Evolutionary conservation across 2,113 vertebrate genomes (phyloP).

Genomic region (Clarias macrocephalus): DNA sequence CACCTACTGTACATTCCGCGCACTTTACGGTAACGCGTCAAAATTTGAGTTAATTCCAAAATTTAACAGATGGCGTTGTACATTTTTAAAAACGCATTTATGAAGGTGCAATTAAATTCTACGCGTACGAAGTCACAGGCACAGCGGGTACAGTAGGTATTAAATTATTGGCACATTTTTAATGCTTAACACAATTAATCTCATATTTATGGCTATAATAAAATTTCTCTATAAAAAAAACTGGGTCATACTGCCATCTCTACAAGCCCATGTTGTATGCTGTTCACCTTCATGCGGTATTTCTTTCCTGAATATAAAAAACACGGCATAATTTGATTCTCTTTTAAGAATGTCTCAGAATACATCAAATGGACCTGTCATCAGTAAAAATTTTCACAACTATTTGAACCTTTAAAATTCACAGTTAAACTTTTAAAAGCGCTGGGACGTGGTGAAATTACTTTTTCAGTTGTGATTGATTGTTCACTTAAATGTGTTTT

Average conservation of each 20-base stretch:
- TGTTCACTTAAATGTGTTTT: not conserved
- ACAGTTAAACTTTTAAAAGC: not conserved
- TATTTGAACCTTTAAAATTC: not conserved
- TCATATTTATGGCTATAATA: not conserved
- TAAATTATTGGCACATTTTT: no score
- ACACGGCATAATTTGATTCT: not conserved
- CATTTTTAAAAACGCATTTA: no score
- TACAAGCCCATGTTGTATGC: no score
- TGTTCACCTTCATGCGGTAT: not conserved
- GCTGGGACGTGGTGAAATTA: not conserved
- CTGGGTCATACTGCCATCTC: not conserved
- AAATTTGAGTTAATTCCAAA: no score
- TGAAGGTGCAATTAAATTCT: no score
- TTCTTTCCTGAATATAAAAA: not conserved
- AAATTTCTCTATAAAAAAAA: not conserved
- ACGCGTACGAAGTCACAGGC: no score
- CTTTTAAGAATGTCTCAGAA: not conserved
- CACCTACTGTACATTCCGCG: no score
- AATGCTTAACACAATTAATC: not conserved
- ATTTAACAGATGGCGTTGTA: no score
- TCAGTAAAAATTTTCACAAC: not conserved
- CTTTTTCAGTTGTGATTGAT: constrained; percentile 23
- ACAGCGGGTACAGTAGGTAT: no score
- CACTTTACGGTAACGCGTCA: no score
- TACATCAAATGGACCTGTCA: not conserved